These are phyloP conservation scores for Lepus timidus DNA, from an alignment of 2,113 vertebrate species.

Conservation along the genomic window DNA sequence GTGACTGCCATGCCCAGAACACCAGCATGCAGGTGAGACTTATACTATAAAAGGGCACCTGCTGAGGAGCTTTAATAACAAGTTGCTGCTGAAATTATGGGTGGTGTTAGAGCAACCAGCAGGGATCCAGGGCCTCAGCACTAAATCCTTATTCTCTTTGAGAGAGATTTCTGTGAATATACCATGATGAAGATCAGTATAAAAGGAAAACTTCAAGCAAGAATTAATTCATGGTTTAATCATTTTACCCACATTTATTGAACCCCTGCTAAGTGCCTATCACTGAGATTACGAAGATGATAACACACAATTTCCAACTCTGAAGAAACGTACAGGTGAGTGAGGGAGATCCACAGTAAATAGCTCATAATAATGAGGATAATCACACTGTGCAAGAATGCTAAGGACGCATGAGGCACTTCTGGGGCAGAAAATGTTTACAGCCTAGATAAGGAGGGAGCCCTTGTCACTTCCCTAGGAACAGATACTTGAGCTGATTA, in stretches of 20 bases:
- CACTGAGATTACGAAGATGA: slow-evolving; percentile 7
- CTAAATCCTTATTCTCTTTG: not conserved
- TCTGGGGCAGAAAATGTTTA: not conserved
- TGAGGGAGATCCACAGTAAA: not conserved
- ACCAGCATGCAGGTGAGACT: not conserved
- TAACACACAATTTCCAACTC: slow-evolving; percentile 16
- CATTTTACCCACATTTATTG: slow-evolving; percentile 14
- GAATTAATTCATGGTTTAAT: slow-evolving; percentile 69
- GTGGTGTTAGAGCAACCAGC: not conserved
- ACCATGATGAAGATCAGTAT: not conserved
- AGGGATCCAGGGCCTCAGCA: not conserved
- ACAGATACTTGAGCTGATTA: not conserved
- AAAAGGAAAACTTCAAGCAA: slow-evolving; percentile 40
- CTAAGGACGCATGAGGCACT: not conserved
- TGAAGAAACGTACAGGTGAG: not conserved
- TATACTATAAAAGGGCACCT: not conserved
- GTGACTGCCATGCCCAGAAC: not conserved
- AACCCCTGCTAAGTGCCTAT: slow-evolving; percentile 42
- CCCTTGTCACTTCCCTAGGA: not conserved
- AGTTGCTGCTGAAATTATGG: not conserved
- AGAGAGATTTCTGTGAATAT: not conserved
- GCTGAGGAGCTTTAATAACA: not conserved
- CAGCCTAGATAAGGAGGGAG: not conserved
- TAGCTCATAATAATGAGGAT: not conserved
- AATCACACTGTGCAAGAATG: not conserved